These are phyloP conservation scores for Panthera tigris DNA, from an alignment of 2,113 vertebrate species.

Conservation along the genomic window DNA sequence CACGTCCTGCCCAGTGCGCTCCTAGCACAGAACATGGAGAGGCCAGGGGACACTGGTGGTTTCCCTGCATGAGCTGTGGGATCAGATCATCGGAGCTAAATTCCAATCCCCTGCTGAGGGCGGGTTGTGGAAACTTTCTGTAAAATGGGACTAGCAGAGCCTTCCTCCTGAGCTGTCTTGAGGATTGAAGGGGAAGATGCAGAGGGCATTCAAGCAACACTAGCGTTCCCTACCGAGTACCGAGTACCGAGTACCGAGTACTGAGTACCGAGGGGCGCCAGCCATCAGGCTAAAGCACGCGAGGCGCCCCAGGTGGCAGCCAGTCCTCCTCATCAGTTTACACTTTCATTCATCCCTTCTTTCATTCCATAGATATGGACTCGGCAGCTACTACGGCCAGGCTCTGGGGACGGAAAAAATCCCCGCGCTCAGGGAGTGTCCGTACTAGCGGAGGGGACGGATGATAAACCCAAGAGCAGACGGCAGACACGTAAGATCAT, in stretches of 20 bases:
- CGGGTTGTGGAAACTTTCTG: neutral
- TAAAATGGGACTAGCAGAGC: neutral
- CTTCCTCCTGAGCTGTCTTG: fast-evolving
- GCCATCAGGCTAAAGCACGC: fast-evolving
- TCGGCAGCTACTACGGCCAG: neutral
- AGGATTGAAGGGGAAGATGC: fast-evolving
- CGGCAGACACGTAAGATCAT: neutral
- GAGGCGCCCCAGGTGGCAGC: fast-evolving
- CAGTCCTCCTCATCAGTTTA: fast-evolving
- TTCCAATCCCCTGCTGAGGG: neutral
- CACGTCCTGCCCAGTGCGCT: fast-evolving
- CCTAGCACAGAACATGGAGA: fast-evolving
- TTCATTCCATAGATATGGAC: neutral
- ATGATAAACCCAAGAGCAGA: neutral
- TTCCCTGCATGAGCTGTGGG: neutral
- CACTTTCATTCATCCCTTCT: neutral
- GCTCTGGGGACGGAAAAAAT: neutral
- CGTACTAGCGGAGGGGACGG: neutral
- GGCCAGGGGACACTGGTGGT: fast-evolving
- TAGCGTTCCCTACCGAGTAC: fast-evolving
- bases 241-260: fast-evolving
- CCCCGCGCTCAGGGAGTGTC: neutral
- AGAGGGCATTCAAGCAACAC: neutral
- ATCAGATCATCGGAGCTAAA: neutral
- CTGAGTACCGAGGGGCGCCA: fast-evolving